Conservation (phyloP, 2,797 vertebrate genomes). For the Oreochromis mossambicus region DNA sequence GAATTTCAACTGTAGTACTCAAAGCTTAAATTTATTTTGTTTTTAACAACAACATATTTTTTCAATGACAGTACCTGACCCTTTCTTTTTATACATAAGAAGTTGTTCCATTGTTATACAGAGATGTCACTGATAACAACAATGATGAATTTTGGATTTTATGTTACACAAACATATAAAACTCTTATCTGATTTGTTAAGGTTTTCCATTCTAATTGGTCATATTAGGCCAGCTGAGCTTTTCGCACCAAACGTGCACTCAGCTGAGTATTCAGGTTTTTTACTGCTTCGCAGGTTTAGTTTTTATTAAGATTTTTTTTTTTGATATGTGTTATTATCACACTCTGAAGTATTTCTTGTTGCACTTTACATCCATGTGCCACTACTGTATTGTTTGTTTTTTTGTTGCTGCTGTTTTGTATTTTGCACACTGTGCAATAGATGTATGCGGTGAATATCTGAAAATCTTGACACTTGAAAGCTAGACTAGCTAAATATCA, state of each 20-base stretch:
- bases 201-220: not conserved
- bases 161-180: not conserved
- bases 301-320: not conserved
- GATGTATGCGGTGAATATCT: rapidly evolving
- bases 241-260: rapidly evolving
- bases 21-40: rapidly evolving
- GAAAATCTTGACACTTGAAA: not conserved
- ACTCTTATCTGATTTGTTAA: not conserved
- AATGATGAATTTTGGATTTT: not conserved
- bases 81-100: not conserved
- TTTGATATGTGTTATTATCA: rapidly evolving
- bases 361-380: not conserved
- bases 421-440: not conserved
- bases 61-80: not conserved
- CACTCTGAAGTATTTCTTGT: not conserved
- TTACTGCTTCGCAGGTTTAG: rapidly evolving
- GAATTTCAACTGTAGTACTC: rapidly evolving
- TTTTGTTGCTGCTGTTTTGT: not conserved
- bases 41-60: not conserved
- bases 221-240: rapidly evolving
- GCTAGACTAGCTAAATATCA: not conserved
- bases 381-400: not conserved
- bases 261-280: not conserved
- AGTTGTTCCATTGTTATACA: not conserved
- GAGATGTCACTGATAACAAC: not conserved